A percentile compares a stretch with the other conserved stretches of the same genome.
phyloP scores from a whole-genome alignment of 2,113 vertebrate species.

The rabbit (Oryctolagus cuniculus) region DNA sequence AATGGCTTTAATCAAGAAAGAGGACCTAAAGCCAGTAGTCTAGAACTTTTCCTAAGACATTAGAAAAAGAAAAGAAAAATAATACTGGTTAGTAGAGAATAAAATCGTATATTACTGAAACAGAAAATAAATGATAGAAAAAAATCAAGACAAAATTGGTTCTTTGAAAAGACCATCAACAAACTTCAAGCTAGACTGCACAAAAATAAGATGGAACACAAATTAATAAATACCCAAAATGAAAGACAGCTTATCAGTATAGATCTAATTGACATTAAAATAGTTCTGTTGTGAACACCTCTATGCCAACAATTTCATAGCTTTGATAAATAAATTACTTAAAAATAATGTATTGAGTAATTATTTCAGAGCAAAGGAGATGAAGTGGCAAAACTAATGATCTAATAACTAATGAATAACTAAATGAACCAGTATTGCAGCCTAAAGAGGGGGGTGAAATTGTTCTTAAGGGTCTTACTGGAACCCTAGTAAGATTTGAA shows the following conservation, averaged over 20 bases:
- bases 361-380: background rate
- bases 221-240: slow-evolving; percentile 9
- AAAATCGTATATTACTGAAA: background rate
- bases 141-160: background rate
- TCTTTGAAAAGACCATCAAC: background rate
- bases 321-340: background rate
- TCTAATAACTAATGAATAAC: background rate
- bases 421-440: background rate
- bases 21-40: background rate
- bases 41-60: background rate
- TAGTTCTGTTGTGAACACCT: background rate
- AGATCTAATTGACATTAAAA: background rate
- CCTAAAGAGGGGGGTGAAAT: background rate
- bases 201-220: background rate
- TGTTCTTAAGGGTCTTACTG: background rate
- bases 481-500: background rate
- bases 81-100: background rate
- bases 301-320: background rate
- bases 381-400: background rate
- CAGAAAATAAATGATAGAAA: background rate
- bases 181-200: background rate
- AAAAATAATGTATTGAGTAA: background rate
- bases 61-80: background rate
- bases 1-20: background rate
- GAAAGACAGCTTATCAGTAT: background rate